These are phyloP conservation scores for Spodoptera exigua DNA, from an alignment of 2,888 invertebrate genomes.

Conservation along the genomic window DNA sequence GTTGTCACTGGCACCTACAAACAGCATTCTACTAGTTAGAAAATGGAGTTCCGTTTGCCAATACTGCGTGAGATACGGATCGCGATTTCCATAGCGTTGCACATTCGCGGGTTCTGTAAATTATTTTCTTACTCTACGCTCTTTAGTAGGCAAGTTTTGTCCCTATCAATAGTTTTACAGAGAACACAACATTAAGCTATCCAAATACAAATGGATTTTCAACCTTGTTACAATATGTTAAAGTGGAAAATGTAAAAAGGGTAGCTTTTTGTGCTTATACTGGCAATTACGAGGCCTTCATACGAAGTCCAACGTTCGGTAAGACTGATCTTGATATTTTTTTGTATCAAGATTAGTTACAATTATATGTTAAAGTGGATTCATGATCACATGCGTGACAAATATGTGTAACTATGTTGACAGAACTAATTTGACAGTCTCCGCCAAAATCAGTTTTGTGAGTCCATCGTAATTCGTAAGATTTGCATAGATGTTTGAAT, in stretches of 20 bases:
- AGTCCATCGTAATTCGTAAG: background rate
- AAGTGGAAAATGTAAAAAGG: too few species aligned
- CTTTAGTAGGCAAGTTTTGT: slow-evolving; percentile 7
- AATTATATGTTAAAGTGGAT: background rate
- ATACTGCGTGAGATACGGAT: slow-evolving; percentile 42
- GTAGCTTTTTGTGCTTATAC: slow-evolving; percentile 5
- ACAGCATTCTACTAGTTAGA: slow-evolving; percentile 2
- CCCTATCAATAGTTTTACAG: slow-evolving; percentile 21
- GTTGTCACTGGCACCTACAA: slow-evolving; percentile 1
- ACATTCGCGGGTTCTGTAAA: slow-evolving; percentile 23
- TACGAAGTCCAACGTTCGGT: too few species aligned
- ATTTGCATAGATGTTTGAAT: slow-evolving; percentile 20
- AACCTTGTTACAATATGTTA: too few species aligned
- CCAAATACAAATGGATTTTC: too few species aligned
- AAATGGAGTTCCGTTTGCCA: slow-evolving; percentile 26
- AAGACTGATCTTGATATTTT: background rate
- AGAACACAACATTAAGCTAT: too few species aligned
- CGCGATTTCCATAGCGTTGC: slow-evolving; percentile 41
- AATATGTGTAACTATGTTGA: slow-evolving; percentile 8
- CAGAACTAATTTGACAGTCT: slow-evolving; percentile 26
- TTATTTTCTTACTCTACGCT: slow-evolving; percentile 27
- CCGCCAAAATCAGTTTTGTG: slow-evolving; percentile 8
- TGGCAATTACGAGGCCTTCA: slow-evolving; percentile 22
- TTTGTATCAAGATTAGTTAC: background rate
- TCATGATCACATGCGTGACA: background rate